Conservation (phyloP, 1,140 invertebrate species). For the Papilio aristodemus region DNA sequence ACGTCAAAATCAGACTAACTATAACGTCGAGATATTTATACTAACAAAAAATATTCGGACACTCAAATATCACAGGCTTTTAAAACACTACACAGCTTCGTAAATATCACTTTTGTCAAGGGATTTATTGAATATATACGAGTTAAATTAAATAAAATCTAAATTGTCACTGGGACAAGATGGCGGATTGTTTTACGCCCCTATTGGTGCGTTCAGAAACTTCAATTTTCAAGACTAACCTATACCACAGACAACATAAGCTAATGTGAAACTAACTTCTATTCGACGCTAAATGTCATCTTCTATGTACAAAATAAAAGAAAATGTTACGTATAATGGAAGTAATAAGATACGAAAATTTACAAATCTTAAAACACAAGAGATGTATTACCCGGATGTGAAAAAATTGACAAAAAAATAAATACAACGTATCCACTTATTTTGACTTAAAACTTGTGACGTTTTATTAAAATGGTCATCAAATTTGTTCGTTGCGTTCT, state of each 20-base stretch:
- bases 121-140: conserved; percentile 69
- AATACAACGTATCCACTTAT: not conserved
- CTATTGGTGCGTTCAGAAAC: conserved; percentile 64
- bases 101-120: conserved; percentile 66
- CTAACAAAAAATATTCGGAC: conserved; percentile 76
- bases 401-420: too few species aligned
- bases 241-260: conserved; percentile 28
- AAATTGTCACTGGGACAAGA: conserved; percentile 75
- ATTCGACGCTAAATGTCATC: not conserved
- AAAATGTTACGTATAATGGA: too few species aligned
- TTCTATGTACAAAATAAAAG: not conserved
- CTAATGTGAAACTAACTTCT: not conserved
- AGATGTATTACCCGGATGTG: too few species aligned
- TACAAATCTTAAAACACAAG: too few species aligned
- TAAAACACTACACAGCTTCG: conserved; percentile 70
- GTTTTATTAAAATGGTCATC: conserved; percentile 6
- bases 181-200: conserved; percentile 79
- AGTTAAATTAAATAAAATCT: conserved; percentile 66
- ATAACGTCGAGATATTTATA: conserved; percentile 69
- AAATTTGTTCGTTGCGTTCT: not conserved
- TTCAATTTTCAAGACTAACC: conserved; percentile 35
- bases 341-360: too few species aligned
- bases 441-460: not conserved
- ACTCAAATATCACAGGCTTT: conserved; percentile 77
- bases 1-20: conserved; percentile 76